Evolutionary conservation across 2,888 invertebrate genomes (phyloP), one percentile per base, ranked within the genome.

Genomic region (Hedya salicella): DNA sequence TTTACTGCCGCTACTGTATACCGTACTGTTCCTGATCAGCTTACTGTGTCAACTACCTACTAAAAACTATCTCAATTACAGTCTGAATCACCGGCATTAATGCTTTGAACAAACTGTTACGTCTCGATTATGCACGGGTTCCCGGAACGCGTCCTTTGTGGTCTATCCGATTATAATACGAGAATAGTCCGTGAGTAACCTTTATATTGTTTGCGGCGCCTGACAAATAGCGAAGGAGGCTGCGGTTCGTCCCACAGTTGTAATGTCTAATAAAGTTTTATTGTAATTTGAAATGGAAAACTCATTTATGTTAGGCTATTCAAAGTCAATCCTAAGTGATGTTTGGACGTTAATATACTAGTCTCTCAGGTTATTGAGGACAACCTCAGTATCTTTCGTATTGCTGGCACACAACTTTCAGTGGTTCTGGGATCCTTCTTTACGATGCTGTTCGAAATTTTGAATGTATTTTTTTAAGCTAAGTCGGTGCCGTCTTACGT

Each of bases 1-100:
- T n/a, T n/a, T n/a, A n/a, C n/a, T n/a, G n/a, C n/a, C n/a, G n/a
- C n/a, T n/a, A n/a, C n/a, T n/a, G n/a, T n/a, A 11, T 11, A 36
- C 0, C n/a, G n/a, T 39, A 65, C 65, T 60, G 53, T 48, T 60
- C 48, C 8, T 3, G 25, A 40, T 19, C 46, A 17, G 60, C 52
- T 3, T 21, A 32, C 65, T 66, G 70, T 75, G 67, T 70, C 44
- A 59, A 68, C 76, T 78, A 78, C 77, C 76, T 77, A 78, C 77
- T 84, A 80, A 86, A 84, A 85, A 84, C 78, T 80, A 85, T 88
- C 78, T 80, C 79, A 83, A 86, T 87, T 86, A 86, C 70, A 72
- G 72, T 71, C 78, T 87, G 86, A 86, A 81, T 87, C 87, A 87
- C 78, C 75, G 71, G 68, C 60, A 71, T 75, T 77, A 73, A 74